Evolutionary conservation across 2,797 vertebrate species (phyloP), one percentile per base, ranked within the genome.

Genomic region (Eutrigla gurnardus): DNA sequence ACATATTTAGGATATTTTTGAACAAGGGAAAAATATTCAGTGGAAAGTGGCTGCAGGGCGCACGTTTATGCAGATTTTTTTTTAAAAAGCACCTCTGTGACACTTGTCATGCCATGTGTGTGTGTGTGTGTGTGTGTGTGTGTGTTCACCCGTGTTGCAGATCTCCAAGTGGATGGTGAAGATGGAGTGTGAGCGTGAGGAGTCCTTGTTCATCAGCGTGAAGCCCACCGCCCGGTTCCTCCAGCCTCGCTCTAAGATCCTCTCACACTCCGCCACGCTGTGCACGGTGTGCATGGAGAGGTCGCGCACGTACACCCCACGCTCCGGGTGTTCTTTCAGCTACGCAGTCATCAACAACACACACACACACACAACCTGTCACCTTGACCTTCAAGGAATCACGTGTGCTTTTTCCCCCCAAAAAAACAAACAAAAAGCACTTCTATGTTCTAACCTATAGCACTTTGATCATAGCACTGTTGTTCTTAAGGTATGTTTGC

Each of bases 171-270:
- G 93, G 92, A 97, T 95, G 73, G 94, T 96, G 86, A 98, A 97
- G 94, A 97, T 94, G 77, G 96, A 97, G 91, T 97, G 97, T 0
- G 97, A 98, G 71, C 95, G 93, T 0, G 96, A 98, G 3, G 97
- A 98, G 84, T 97, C 96, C 84, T 96, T 96, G 85, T 96, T 97
- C 96, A 96, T 96, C 80, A 97, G 93, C 0, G 96, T 97, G 92
- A 91, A 97, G 74, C 95, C 96, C 50, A 96, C 96, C 0, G 97
- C 94, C 32, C 97, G 96, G 87, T 94, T 97, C 71, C 82, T 94
- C 95, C 96, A 97, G 86, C 96, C 97, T 0, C 40, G 90, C 84
- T 96, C 95, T 92, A 96, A 94, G 87, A 97, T 91, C 59, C 68
- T 91, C 91, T 97, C 96, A 0, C 97, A 96, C 93, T 97, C 96